Base-by-base conservation (phyloP, 2,113 vertebrate species). In the Heloderma charlesbogerti region DNA sequence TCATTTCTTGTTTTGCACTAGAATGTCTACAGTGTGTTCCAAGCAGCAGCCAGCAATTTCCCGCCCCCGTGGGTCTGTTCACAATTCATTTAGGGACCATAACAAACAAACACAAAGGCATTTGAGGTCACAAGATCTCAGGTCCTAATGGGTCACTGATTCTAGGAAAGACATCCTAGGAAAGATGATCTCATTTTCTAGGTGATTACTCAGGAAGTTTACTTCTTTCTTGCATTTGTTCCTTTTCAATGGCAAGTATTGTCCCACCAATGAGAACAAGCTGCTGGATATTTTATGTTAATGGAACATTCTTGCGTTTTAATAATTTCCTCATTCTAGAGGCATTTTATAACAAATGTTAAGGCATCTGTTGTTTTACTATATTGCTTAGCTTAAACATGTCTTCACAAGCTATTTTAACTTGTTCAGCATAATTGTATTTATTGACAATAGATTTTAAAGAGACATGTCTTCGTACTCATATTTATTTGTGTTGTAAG, bases 141-240 rank as follows among this genome's bases (percentile, higher is more conserved):
- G 93, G 86, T 91, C 92, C 82, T 88, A 94, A 91, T 84, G 92
- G 94, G 91, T 93, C 94, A 94, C 91, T 87, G 91, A 80, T 93
- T 95, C 91, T 40, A 67, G 89, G 89, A 92, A 96, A 94, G 94
- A 91, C 91, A 91, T 87, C 92, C 87, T 90, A 90, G 86, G 91
- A 88, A 92, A 95, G 93, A 91, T 87, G 84, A 96, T 92, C 91
- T 96, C 88, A 94, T 96, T 95, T 96, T 97, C 92, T 92, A 93
- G 95, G 87, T 88, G 93, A 92, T 95, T 95, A 92, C 94, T 84
- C 85, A 94, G 93, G 90, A 95, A 95, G 89, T 93, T 90, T 85
- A 93, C 91, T 95, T 94, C 89, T 80, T 95, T 95, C 89, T 94
- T 93, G 90, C 86, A 94, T 29, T 80, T 9, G 51, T 94, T 93